Percentiles rank a stretch among this genome's conserved stretches.
phyloP scores from a whole-genome alignment of 2,888 invertebrate genomes.

The Matsumyia berberina region DNA sequence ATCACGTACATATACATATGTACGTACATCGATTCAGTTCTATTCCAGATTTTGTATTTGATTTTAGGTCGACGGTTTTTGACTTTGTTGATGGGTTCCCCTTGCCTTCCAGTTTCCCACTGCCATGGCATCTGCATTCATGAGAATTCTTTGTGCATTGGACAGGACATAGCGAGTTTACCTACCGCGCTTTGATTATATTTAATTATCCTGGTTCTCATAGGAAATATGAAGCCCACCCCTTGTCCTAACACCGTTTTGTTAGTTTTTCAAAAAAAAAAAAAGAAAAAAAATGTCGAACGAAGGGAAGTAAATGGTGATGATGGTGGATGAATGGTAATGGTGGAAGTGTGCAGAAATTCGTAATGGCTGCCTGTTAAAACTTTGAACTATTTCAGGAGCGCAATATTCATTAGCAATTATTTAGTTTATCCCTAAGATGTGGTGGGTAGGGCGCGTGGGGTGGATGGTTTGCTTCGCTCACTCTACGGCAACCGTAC shows the following conservation, averaged over 20 bases:
- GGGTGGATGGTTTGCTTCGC: not conserved
- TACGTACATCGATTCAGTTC: too few relatives aligned
- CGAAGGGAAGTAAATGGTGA: conserved; percentile 5
- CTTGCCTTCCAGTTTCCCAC: conserved; percentile 58
- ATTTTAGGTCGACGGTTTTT: conserved; percentile 39
- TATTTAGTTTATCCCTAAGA: conserved; percentile 34
- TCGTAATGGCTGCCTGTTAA: conserved; percentile 65
- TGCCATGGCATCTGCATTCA: conserved; percentile 60
- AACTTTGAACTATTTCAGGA: conserved; percentile 37
- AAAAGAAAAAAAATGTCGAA: not conserved
- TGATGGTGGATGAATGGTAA: not conserved
- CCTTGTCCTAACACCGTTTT: conserved; percentile 35
- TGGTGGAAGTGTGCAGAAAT: conserved; percentile 50
- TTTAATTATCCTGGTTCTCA: conserved; percentile 72
- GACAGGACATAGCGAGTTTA: conserved; percentile 23
- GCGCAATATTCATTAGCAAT: conserved; percentile 40
- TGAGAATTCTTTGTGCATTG: conserved; percentile 32
- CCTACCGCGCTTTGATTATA: conserved; percentile 48
- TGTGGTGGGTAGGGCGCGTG: not conserved
- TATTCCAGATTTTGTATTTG: conserved; percentile 37
- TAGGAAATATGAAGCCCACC: conserved; percentile 60
- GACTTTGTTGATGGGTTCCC: conserved; percentile 25
- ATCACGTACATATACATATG: too few relatives aligned
- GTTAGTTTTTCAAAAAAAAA: conserved; percentile 37
- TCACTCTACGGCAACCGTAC: not conserved